Conservation (phyloP, 1,140 invertebrate genomes). For the Eueides isabella region DNA sequence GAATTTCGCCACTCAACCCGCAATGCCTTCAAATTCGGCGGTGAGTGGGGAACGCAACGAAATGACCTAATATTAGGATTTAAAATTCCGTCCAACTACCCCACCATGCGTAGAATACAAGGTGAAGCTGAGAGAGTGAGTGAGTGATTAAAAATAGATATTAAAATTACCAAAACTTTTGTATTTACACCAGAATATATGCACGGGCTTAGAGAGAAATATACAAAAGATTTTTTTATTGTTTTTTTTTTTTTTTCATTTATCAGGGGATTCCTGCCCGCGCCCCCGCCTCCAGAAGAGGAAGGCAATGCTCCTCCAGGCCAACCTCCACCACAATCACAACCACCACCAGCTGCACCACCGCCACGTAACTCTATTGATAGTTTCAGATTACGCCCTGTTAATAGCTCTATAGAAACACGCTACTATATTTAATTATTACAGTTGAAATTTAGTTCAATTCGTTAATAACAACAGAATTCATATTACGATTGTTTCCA, state of each 20-base stretch:
- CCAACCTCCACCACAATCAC: neutral
- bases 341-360: neutral
- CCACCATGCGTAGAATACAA: too few species aligned
- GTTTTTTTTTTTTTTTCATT: neutral
- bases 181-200: too few species aligned
- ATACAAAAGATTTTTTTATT: too few species aligned
- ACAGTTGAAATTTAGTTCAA: neutral
- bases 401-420: neutral
- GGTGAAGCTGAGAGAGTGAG: too few species aligned
- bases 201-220: too few species aligned
- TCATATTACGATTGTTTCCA: neutral
- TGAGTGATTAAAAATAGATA: too few species aligned
- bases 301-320: neutral
- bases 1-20: too few species aligned
- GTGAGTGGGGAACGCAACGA: too few species aligned
- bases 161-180: too few species aligned
- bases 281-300: neutral
- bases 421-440: neutral
- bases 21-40: too few species aligned
- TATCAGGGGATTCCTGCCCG: conserved; percentile 26
- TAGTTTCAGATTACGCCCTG: neutral
- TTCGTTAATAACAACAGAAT: neutral
- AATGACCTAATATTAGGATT: too few species aligned
- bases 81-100: too few species aligned
- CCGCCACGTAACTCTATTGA: neutral